Evolutionary conservation across 2,888 invertebrate species (phyloP), one percentile per base, ranked within the genome.

Genomic region (Alloscopus bannaensis): DNA sequence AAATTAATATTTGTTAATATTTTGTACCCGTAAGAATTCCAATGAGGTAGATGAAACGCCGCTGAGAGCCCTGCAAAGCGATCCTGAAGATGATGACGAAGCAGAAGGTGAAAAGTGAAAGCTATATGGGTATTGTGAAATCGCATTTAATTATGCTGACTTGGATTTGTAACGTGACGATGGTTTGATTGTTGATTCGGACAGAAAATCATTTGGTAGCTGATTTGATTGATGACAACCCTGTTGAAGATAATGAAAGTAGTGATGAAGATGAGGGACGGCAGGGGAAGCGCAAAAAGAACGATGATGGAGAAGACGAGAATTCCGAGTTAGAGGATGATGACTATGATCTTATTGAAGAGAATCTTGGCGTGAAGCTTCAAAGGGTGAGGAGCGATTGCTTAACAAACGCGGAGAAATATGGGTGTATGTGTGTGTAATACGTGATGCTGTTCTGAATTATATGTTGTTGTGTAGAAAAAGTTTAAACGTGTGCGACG

Each of bases 291-390:
- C 18, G 50, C 8, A 50, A 18, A 11, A 50, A 50, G 50, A 50
- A 18, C 1, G 50, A 50, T 3, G 36, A 36, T 22, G 66, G 20
- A 18, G 66, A 66, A n/a, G 64, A 64, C 26, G 45, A 66, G 3
- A 94, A 94, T 86, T 94, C 94, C 88, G 94, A 96, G 71, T 89
- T 99, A 22, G 98, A 98, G 88, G 99, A 99, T 87, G 99, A 99
- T 87, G 99, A 99, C 91, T 96, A 97, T 88, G 99, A 98, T 88
- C 91, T 99, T 50, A 93, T 99, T 86, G 97, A 99, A 88, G 99
- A 98, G 89, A 99, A 99, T 91, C 92, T 98, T 87, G 99, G 98
- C 82, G 94, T 96, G 1, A 97, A 97, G 92, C 94, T 98, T 83
- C 89, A 93, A 88, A 92, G 95, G 88, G 95, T 95, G 90, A 88